Evolutionary conservation across 2,888 invertebrate species (phyloP).

Genomic region (Drosophila parthenogenetica): DNA sequence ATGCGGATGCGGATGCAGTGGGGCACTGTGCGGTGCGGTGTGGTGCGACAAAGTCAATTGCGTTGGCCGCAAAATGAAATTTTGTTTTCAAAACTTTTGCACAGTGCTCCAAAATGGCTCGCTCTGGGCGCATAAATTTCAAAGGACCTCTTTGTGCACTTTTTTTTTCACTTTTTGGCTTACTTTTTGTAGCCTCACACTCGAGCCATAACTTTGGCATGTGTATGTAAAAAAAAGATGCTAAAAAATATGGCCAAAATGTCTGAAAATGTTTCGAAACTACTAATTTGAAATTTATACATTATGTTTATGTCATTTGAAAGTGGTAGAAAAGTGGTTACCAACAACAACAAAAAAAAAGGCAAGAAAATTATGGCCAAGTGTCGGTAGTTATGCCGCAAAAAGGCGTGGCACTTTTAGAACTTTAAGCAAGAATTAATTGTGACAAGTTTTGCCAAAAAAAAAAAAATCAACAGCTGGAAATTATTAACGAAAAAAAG

Average conservation of each 20-base stretch:
- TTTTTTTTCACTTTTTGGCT: constrained; percentile 6
- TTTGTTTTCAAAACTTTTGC: constrained; percentile 61
- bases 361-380: constrained; percentile 9
- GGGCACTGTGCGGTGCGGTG: neutral
- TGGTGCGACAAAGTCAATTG: constrained; percentile 68
- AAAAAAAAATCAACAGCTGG: constrained; percentile 2
- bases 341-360: neutral
- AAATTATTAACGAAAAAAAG: neutral
- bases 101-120: constrained; percentile 67
- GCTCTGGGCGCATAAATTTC: constrained; percentile 76
- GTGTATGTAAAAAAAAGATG: constrained; percentile 1
- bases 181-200: neutral
- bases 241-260: neutral
- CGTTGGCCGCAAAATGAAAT: constrained; percentile 71
- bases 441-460: constrained; percentile 10
- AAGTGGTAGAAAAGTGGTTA: constrained; percentile 26
- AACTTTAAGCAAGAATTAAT: constrained; percentile 12
- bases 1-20: too few species aligned
- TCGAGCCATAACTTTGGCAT: constrained; percentile 37
- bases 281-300: constrained; percentile 60
- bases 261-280: constrained; percentile 21
- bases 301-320: constrained; percentile 38
- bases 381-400: constrained; percentile 5
- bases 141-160: constrained; percentile 31
- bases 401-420: neutral